Base-by-base conservation (phyloP, 1,140 invertebrate genomes). In the Rhagoletis zephyria region DNA sequence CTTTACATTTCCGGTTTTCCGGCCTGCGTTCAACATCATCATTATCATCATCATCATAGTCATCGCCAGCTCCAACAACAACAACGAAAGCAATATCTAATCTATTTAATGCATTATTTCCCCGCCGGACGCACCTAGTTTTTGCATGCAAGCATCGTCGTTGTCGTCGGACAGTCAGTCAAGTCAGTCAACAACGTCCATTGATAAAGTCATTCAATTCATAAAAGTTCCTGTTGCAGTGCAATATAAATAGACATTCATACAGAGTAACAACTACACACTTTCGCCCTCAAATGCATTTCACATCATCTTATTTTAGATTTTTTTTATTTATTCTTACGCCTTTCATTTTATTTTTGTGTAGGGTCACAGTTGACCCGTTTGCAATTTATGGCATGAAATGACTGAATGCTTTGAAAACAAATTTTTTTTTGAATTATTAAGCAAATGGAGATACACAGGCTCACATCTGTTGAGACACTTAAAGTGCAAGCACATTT, bases 151-250 rank as follows among this genome's bases (percentile, higher is more conserved):
- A 4, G 0, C 4, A 4, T 30, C 30, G n/a, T 4, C 4, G 16
- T 64, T 16, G 63, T 12, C 16, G 63, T 64, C 9, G 16, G 16
- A 16, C 63, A 5, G 63, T 16, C 63, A 64, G 12, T 30, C 30
- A 30, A 56, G 61, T 63, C 61, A 63, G 7, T 63, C 64, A 67
- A 67, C 30, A 9, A 67, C 64, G 40, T 67, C 10, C 64, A 67
- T 67, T 67, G 64, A 67, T 40, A 19, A 67, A 67, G 64, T 67
- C 30, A 67, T 67, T 63, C 12, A 63, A 63, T 63, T 67, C 64
- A 30, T 67, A 40, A 3, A 67, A 64, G 63, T 64, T 64, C 16
- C 63, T 12, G 10, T 16, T 40, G 6, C 4, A 14, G 6, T 10
- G 4, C n/a, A 30, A 67, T 63, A 14, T 14, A 63, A 63, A 63